phyloP scores from a whole-genome alignment of 2,888 invertebrate genomes.

The Boloria euphrosyne region DNA sequence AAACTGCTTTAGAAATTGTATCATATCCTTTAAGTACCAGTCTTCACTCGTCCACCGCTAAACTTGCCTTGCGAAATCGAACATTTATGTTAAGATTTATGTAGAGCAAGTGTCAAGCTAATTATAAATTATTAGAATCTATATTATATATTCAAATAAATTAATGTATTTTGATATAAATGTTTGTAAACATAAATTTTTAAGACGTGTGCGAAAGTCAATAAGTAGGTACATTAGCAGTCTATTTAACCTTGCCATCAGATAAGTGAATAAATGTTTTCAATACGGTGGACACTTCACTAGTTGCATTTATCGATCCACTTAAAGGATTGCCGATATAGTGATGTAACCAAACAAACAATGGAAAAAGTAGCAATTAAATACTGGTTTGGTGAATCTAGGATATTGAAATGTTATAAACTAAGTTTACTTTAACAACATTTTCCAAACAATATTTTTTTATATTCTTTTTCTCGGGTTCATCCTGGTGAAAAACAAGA shows the following conservation, averaged over 20 bases:
- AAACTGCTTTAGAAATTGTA: constrained; percentile 37
- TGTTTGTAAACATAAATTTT: not conserved
- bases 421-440: too few species aligned
- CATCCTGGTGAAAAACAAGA: too few species aligned
- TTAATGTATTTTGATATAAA: too few species aligned
- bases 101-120: constrained; percentile 15
- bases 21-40: constrained; percentile 39
- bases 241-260: constrained; percentile 46
- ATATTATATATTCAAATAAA: too few species aligned
- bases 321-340: constrained; percentile 41
- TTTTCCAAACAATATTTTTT: too few species aligned
- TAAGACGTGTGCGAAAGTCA: constrained; percentile 16
- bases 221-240: constrained; percentile 25
- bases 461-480: too few species aligned
- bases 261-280: constrained; percentile 58
- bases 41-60: constrained; percentile 21
- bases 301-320: constrained; percentile 47
- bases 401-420: too few species aligned
- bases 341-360: constrained; percentile 40
- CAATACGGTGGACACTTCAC: constrained; percentile 45
- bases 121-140: constrained; percentile 6
- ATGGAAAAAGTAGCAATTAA: constrained; percentile 29
- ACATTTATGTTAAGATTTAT: constrained; percentile 19
- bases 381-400: constrained; percentile 3
- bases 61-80: constrained; percentile 26